These are phyloP conservation scores for Melipona quadrifasciata DNA, from an alignment of 1,140 invertebrate species.

Conservation along the genomic window DNA sequence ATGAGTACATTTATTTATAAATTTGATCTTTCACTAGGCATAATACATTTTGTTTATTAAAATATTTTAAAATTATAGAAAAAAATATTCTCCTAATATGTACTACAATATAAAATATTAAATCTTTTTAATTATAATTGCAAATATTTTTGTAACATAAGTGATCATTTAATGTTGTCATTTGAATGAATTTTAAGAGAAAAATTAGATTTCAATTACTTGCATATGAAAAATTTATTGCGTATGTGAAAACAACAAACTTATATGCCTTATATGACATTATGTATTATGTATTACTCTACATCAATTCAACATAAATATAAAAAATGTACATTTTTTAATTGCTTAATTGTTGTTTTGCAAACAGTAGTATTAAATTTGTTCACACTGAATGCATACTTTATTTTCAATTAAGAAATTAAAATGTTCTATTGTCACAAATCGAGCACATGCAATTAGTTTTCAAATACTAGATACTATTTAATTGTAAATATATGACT, in stretches of 20 bases:
- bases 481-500: constrained; percentile 42
- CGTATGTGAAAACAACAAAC: neutral
- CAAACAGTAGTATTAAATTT: constrained; percentile 16
- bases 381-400: constrained; percentile 3
- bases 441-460: constrained; percentile 26
- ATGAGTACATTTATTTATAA: neutral
- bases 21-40: neutral
- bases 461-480: constrained; percentile 13
- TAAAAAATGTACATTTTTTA: neutral
- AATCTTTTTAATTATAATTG: neutral
- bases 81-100: neutral
- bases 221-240: neutral
- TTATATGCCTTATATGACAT: neutral
- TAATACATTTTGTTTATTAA: neutral
- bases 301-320: constrained; percentile 6
- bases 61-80: neutral
- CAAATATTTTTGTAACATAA: neutral
- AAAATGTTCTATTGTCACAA: constrained; percentile 28
- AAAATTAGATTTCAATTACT: constrained; percentile 1
- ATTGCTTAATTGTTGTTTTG: neutral
- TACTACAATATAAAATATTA: neutral
- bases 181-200: neutral
- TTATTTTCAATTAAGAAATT: constrained; percentile 16
- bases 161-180: neutral
- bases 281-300: neutral